Conservation (phyloP, 1,140 invertebrate genomes). For the Tetramorium parvispinum region DNA sequence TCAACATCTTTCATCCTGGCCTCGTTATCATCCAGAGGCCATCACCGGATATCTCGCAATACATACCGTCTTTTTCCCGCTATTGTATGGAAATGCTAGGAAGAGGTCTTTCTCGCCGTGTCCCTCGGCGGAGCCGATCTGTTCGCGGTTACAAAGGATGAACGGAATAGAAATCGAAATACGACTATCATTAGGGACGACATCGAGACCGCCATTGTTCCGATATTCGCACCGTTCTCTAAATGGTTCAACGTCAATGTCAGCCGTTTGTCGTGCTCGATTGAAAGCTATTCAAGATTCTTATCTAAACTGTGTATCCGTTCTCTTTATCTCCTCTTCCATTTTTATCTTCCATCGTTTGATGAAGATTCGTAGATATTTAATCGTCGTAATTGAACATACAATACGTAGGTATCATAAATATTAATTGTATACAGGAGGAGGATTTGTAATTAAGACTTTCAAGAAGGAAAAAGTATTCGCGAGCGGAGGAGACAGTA, state of each 20-base stretch:
- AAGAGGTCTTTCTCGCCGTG: constrained; percentile 62
- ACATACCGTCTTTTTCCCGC: constrained; percentile 75
- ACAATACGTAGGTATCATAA: neutral
- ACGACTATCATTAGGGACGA: constrained; percentile 30
- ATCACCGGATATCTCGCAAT: constrained; percentile 81
- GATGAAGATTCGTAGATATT: neutral
- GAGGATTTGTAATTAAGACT: neutral
- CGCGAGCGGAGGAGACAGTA: neutral
- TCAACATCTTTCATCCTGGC: constrained; percentile 70
- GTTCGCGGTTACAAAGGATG: constrained; percentile 38
- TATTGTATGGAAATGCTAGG: constrained; percentile 81
- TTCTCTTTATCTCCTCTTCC: neutral
- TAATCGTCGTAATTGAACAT: neutral
- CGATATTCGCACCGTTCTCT: constrained; percentile 28
- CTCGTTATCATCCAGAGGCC: constrained; percentile 74
- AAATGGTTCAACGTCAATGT: constrained; percentile 57
- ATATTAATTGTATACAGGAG: neutral
- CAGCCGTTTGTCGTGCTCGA: constrained; percentile 21
- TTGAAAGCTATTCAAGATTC: constrained; percentile 20
- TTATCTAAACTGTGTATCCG: neutral
- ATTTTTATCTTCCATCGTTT: neutral
- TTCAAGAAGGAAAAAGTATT: no score
- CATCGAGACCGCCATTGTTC: constrained; percentile 36
- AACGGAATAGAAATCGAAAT: constrained; percentile 45
- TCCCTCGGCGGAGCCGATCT: constrained; percentile 6